Conservation (phyloP, 1,140 invertebrate genomes). For the Lucilia sericata region DNA sequence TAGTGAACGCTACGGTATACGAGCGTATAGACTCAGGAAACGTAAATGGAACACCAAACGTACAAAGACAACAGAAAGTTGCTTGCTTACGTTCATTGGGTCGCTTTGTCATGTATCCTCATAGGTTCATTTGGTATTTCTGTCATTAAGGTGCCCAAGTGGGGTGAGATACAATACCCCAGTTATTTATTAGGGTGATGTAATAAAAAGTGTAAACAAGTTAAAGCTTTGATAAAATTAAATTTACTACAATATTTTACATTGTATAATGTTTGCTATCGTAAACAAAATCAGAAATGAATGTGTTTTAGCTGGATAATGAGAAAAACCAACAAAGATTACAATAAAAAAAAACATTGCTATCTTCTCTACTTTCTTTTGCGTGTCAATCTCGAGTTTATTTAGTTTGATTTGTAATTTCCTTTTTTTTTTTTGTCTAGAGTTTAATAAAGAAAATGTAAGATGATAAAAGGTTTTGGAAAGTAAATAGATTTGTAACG, state of each 20-base stretch:
- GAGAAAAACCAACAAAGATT: background rate
- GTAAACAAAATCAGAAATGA: background rate
- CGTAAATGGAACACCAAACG: background rate
- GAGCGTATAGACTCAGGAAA: background rate
- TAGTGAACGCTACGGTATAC: background rate
- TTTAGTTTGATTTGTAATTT: background rate
- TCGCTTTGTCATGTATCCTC: background rate
- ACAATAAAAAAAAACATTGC: background rate
- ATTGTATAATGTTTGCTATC: background rate
- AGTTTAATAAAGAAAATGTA: background rate
- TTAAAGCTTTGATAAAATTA: constrained; percentile 21
- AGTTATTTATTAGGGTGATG: constrained; percentile 20
- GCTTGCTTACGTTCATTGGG: background rate
- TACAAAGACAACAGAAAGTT: background rate
- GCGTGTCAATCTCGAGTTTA: background rate
- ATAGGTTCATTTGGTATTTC: background rate
- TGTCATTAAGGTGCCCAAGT: background rate
- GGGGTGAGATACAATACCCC: background rate
- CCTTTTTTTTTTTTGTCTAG: background rate
- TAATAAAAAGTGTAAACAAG: constrained; percentile 11
- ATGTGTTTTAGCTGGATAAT: background rate
- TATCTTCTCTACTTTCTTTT: background rate
- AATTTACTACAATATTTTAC: background rate
- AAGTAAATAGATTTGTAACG: no score
- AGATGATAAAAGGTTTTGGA: no score